Conservation (phyloP, 2,888 invertebrate genomes). For the Ochlodes sylvanus region DNA sequence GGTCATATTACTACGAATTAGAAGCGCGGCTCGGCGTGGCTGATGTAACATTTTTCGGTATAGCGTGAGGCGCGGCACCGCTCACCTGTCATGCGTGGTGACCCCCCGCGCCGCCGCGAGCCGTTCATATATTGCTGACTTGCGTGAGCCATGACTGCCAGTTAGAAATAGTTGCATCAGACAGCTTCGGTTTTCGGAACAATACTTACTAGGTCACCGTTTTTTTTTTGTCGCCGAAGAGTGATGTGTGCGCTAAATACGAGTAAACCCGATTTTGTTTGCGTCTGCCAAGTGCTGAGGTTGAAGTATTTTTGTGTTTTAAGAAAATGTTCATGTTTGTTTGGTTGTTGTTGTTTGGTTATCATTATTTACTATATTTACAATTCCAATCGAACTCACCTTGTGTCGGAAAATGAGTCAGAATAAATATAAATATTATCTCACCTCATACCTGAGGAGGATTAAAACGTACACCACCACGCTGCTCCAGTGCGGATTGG, state of each 20-base stretch:
- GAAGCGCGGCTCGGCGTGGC: slow-evolving; percentile 5
- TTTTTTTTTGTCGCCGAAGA: slow-evolving; percentile 10
- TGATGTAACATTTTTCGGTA: slow-evolving; percentile 22
- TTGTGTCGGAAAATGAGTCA: too few relatives aligned
- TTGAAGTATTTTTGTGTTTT: too few relatives aligned
- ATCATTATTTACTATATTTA: too few relatives aligned
- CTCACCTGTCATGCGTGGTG: slow-evolving; percentile 28
- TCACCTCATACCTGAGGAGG: too few relatives aligned
- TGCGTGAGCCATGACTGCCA: slow-evolving; percentile 32
- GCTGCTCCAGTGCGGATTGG: too few relatives aligned
- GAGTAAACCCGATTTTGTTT: background rate
- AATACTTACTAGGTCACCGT: background rate
- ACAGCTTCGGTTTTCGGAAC: slow-evolving; percentile 16
- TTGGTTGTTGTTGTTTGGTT: too few relatives aligned
- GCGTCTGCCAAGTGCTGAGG: too few relatives aligned
- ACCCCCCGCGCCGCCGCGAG: slow-evolving; percentile 21
- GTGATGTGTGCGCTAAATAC: background rate
- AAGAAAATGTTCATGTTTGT: too few relatives aligned
- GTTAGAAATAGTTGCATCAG: slow-evolving; percentile 42
- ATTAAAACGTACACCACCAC: too few relatives aligned
- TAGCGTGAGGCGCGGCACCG: slow-evolving; percentile 16
- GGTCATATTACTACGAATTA: slow-evolving; percentile 11
- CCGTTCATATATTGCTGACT: slow-evolving; percentile 35
- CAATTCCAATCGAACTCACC: too few relatives aligned
- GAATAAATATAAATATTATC: too few relatives aligned